Conservation (phyloP, 2,888 invertebrate genomes). For the Hypena proboscidalis region DNA sequence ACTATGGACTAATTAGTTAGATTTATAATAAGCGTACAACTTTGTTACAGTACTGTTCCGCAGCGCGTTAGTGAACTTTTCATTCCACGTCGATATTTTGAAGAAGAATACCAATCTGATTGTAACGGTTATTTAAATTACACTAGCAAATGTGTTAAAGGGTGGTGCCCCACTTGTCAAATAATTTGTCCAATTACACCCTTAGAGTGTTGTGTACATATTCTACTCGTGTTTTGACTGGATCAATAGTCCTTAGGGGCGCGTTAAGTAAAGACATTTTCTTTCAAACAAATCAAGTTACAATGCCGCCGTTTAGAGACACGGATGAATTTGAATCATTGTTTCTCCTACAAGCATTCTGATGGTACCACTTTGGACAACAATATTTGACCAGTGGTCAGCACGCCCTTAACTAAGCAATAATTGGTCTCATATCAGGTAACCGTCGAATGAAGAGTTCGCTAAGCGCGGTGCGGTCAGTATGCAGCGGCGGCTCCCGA, state of each 20-base stretch:
- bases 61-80: constrained; percentile 81
- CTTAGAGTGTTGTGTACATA: too few relatives aligned
- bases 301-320: too few relatives aligned
- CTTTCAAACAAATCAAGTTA: too few relatives aligned
- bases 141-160: constrained; percentile 18
- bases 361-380: too few relatives aligned
- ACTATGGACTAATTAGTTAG: constrained; percentile 57
- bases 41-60: constrained; percentile 51
- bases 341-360: too few relatives aligned
- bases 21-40: constrained; percentile 75
- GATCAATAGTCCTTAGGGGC: too few relatives aligned
- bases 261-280: too few relatives aligned
- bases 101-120: constrained; percentile 19
- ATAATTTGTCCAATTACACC: too few relatives aligned
- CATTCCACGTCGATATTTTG: constrained; percentile 67
- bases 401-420: background rate
- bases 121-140: constrained; percentile 19
- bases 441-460: constrained; percentile 79
- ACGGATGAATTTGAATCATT: too few relatives aligned
- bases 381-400: too few relatives aligned
- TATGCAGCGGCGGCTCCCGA: constrained; percentile 91
- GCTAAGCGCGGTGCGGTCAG: constrained; percentile 87
- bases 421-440: constrained; percentile 30
- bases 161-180: too few relatives aligned
- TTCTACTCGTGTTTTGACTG: too few relatives aligned